Base-by-base conservation (phyloP, 1,140 invertebrate species). In the Ptiloglossa arizonensis region DNA sequence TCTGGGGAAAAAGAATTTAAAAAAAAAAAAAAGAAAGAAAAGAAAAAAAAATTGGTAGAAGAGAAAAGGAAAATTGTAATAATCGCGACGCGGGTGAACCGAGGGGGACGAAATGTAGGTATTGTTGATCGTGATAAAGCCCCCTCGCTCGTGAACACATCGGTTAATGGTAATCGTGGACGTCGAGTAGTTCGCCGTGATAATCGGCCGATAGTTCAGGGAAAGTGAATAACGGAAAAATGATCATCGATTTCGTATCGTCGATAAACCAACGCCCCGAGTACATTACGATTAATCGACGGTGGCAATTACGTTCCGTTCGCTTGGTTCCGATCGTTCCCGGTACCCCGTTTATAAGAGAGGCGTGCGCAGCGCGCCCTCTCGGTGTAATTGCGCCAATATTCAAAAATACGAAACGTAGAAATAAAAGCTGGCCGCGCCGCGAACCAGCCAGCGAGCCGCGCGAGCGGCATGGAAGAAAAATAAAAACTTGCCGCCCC, bases 301-400 rank as follows among this genome's bases (percentile, higher is more conserved):
- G 13, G 48, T n/a, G n/a, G 32, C 69, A 81, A 81, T 54, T 83
- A 83, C 72, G 56, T 41, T 57, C 50, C 69, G 57, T 62, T 41
- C 22, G 2, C 48, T 17, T 48, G 29, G 50, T 15, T 29, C 50
- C 24, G 46, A 72, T n/a, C n/a, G n/a, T n/a, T n/a, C n/a, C n/a
- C n/a, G n/a, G n/a, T n/a, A n/a, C n/a, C n/a, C n/a, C n/a, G n/a
- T n/a, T n/a, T n/a, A n/a, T n/a, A n/a, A n/a, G n/a, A n/a, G n/a
- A n/a, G n/a, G n/a, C n/a, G n/a, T n/a, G n/a, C n/a, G n/a, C n/a
- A n/a, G n/a, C n/a, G n/a, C n/a, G n/a, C n/a, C n/a, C n/a, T n/a
- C n/a, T n/a, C n/a, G n/a, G 81, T 54, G 76, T 85, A 85, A 83
- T 81, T 78, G 69, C 79, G 70, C 68, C 66, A 81, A 81, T 84